These are phyloP conservation scores for Hydraecia micacea DNA, from an alignment of 2,888 invertebrate species.

Conservation along the genomic window DNA sequence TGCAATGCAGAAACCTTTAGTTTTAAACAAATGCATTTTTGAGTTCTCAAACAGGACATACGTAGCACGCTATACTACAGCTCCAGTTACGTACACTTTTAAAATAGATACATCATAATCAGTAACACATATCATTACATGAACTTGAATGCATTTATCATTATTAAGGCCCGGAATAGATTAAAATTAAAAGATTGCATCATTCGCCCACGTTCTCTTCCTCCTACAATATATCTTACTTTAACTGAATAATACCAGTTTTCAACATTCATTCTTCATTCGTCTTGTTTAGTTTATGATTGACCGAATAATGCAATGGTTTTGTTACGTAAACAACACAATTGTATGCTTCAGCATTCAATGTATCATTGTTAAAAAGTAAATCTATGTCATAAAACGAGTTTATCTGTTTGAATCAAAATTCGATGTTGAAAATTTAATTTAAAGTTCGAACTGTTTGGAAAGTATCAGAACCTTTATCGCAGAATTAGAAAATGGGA, in stretches of 20 bases:
- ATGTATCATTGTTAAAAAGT: conserved; percentile 26
- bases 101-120: conserved; percentile 24
- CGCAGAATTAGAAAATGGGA: conserved; percentile 16
- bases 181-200: conserved; percentile 65
- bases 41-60: background rate
- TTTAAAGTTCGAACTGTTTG: conserved; percentile 17
- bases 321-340: conserved; percentile 36
- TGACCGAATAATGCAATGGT: conserved; percentile 36
- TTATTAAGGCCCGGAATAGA: conserved; percentile 56
- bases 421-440: conserved; percentile 21
- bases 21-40: background rate
- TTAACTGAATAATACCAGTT: conserved; percentile 61
- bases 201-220: conserved; percentile 52
- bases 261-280: conserved; percentile 54
- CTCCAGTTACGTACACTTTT: background rate
- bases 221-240: conserved; percentile 59
- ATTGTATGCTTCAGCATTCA: conserved; percentile 20
- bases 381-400: conserved; percentile 33
- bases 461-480: conserved; percentile 33
- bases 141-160: conserved; percentile 56
- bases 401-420: conserved; percentile 20
- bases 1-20: background rate
- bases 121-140: conserved; percentile 18
- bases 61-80: background rate
- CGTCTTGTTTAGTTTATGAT: conserved; percentile 44